Evolutionary conservation across 2,888 invertebrate genomes (phyloP), one percentile per base, ranked within the genome.

Genomic region (Drosophila histrio): DNA sequence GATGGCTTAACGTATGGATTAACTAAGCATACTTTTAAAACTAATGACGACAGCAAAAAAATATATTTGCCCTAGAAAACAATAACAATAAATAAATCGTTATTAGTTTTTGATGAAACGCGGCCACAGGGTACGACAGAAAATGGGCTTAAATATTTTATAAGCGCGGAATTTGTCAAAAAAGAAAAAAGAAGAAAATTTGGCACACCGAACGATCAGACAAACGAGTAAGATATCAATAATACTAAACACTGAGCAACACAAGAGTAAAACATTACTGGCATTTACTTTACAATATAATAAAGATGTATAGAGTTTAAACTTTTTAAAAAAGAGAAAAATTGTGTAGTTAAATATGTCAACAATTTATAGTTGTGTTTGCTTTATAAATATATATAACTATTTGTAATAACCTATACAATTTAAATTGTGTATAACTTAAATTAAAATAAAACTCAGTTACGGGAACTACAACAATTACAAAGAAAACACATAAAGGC

Each of bases 111-210:
- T 60, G 30, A 71, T 85, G 68, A 39, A 57, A 41, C 41, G 44
- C 38, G 11, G 24, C 17, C 28, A 26, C 11, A 17, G 9, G 30
- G 41, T 70, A 54, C 39, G 47, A 11, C 5, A 34, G 38, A 57
- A 81, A 78, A 58, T 69, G 66, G 73, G 50, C 62, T 79, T 65
- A 68, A 36, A 76, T 82, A 64, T 72, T 72, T 78, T 68, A 68
- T 74, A 52, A 77, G 67, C 43, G 61, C 56, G 57, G 54, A 39
- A 77, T 67, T 70, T 72, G 65, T 77, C 63, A 54, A 63, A 28
- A 11, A 13, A n/a, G n/a, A n/a, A 32, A 32, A 24, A 24, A 24
- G 5, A 4, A 24, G 3, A 58, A 67, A 61, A 83, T 67, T 70
- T 75, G 67, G 75, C 75, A 83, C 71, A 77, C 17, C 32, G 19